Evolutionary conservation across 2,888 invertebrate genomes (phyloP).

Genomic region (Melanargia galathea): DNA sequence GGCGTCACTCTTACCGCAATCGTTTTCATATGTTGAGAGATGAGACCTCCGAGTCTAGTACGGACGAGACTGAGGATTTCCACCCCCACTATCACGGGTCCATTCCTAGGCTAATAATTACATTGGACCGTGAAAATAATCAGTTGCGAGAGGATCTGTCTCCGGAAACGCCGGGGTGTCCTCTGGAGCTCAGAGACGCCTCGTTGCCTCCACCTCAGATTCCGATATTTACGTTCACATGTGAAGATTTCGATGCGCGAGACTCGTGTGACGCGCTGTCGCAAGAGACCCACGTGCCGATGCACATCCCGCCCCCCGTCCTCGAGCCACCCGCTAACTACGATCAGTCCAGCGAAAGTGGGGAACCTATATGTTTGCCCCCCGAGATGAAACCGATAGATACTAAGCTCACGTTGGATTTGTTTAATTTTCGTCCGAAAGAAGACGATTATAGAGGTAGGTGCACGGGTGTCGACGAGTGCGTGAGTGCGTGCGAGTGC

Average conservation of each 20-base stretch:
- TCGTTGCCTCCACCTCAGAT: constrained; percentile 55
- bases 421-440: constrained; percentile 56
- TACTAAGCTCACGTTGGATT: constrained; percentile 65
- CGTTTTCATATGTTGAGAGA: constrained; percentile 60
- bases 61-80: constrained; percentile 68
- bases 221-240: constrained; percentile 74
- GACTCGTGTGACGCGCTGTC: constrained; percentile 46
- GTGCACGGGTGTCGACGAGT: constrained; percentile 68
- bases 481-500: constrained; percentile 74
- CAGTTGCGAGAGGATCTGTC: constrained; percentile 67
- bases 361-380: constrained; percentile 60
- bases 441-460: constrained; percentile 58
- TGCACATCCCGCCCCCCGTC: constrained; percentile 54
- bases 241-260: constrained; percentile 69
- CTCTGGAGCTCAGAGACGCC: constrained; percentile 56
- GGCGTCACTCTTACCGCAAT: constrained; percentile 60
- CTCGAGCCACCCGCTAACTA: constrained; percentile 57
- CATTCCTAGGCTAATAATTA: constrained; percentile 72
- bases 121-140: constrained; percentile 68
- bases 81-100: constrained; percentile 69
- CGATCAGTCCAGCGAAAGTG: constrained; percentile 64
- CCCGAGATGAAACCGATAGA: constrained; percentile 73
- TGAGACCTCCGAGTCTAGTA: constrained; percentile 73
- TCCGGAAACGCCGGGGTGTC: constrained; percentile 70
- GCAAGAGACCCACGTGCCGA: constrained; percentile 49